Percentiles rank a stretch among this genome's conserved stretches.
These are phyloP conservation scores for Scaeva pyrastri DNA, from an alignment of 2,888 invertebrate genomes.

Conservation along the genomic window DNA sequence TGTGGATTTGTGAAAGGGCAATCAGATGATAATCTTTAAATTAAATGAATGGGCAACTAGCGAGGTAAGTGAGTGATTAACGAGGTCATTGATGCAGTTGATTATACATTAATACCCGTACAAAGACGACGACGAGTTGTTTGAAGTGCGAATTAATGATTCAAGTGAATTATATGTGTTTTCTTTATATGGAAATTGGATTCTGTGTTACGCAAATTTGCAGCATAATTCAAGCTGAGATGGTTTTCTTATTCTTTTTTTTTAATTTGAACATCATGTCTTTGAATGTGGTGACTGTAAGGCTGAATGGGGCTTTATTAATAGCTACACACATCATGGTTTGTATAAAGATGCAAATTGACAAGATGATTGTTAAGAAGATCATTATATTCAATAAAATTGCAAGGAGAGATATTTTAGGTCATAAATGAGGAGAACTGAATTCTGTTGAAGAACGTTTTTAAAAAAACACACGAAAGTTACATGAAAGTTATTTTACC, in stretches of 20 bases:
- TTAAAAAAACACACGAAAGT: no score
- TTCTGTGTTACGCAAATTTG: constrained; percentile 41
- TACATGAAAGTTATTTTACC: no score
- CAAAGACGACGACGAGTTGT: neutral
- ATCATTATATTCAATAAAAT: neutral
- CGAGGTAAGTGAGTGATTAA: constrained; percentile 70
- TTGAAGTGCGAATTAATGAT: constrained; percentile 53
- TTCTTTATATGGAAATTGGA: constrained; percentile 15
- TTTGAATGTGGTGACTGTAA: neutral
- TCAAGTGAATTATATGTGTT: constrained; percentile 18
- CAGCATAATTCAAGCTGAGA: neutral
- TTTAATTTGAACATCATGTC: neutral
- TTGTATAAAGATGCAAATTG: constrained; percentile 7
- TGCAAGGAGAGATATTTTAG: neutral
- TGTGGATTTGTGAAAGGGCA: constrained; percentile 73
- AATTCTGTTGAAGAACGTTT: no score
- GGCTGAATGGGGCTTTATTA: constrained; percentile 14
- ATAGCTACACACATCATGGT: neutral
- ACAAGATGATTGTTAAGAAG: constrained; percentile 8
- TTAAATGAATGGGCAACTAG: constrained; percentile 63
- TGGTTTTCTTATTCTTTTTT: neutral
- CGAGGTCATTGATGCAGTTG: constrained; percentile 71
- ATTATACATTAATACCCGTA: constrained; percentile 49
- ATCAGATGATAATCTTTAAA: constrained; percentile 65
- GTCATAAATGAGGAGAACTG: neutral